Evolutionary conservation across 2,888 invertebrate species (phyloP).

Genomic region (Embidobia sp.): DNA sequence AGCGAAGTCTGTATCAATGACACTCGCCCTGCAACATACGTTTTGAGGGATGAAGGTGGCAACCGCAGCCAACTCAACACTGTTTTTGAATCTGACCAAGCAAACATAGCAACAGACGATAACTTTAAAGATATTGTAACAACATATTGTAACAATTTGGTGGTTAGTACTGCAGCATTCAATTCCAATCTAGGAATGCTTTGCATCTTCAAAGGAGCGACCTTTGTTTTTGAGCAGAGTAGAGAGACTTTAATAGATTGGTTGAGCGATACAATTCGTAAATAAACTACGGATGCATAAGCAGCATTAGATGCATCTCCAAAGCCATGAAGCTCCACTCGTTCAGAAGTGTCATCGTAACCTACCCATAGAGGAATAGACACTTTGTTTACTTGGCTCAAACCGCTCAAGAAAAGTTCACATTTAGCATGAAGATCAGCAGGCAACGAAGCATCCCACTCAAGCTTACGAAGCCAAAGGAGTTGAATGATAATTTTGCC

Average conservation of each 20-base stretch:
- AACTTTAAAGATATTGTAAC: too few species aligned
- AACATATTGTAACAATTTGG: too few species aligned
- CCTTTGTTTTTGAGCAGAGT: slow-evolving; percentile 1
- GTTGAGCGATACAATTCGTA: background rate
- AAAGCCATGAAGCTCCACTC: too few species aligned
- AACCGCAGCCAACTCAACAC: background rate
- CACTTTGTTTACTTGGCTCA: too few species aligned
- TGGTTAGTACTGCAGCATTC: background rate
- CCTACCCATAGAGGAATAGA: too few species aligned
- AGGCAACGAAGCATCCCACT: slow-evolving; percentile 4
- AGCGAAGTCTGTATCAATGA: background rate
- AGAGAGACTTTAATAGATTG: background rate
- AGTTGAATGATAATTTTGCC: slow-evolving; percentile 3
- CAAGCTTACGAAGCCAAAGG: background rate
- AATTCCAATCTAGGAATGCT: background rate
- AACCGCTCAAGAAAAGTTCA: too few species aligned
- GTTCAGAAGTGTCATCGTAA: too few species aligned
- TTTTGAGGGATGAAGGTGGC: background rate
- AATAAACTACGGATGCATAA: too few species aligned
- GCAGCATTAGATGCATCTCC: too few species aligned
- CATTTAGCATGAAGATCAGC: too few species aligned
- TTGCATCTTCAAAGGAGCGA: background rate
- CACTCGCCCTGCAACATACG: background rate
- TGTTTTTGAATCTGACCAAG: background rate
- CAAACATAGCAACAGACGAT: background rate